A percentile compares a stretch with the other conserved stretches of the same genome.
phyloP scores from a whole-genome alignment of 2,797 vertebrate genomes.

The Malacoraja senta region DNA sequence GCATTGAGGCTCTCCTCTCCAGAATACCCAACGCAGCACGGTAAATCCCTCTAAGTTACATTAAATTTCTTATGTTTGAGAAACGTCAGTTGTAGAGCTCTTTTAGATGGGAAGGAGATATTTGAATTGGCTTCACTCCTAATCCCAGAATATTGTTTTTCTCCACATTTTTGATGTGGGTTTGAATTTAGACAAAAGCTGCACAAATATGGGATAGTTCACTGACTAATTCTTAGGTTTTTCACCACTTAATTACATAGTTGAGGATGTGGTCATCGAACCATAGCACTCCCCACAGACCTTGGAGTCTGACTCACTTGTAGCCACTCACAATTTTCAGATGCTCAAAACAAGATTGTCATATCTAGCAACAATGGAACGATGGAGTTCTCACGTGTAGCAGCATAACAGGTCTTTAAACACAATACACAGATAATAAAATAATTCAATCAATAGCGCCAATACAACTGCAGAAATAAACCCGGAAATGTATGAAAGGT shows the following conservation, averaged over 20 bases:
- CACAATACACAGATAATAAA: too few relatives aligned
- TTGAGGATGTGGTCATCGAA: not conserved
- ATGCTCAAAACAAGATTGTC: too few relatives aligned
- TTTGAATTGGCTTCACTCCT: not conserved
- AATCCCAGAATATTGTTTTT: not conserved
- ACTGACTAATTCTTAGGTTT: not conserved
- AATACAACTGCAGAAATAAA: too few relatives aligned
- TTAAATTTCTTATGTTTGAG: not conserved
- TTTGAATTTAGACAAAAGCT: not conserved
- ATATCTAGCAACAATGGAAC: too few relatives aligned
- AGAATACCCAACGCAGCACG: not conserved
- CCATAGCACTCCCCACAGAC: not conserved
- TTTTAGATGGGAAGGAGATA: too few relatives aligned
- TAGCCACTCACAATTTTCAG: too few relatives aligned
- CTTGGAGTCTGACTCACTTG: not conserved
- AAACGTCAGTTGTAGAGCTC: not conserved
- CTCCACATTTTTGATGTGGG: slow-evolving; percentile 3
- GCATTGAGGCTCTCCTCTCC: not conserved
- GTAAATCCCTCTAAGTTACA: not conserved
- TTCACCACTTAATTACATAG: not conserved
- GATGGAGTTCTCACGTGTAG: too few relatives aligned
- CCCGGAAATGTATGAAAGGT: not conserved
- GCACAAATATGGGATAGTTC: slow-evolving; percentile 2
- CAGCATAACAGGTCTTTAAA: too few relatives aligned
- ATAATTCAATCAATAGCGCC: too few relatives aligned